phyloP scores from a whole-genome alignment of 2,888 invertebrate genomes.

The Strigamia transsilvanica region DNA sequence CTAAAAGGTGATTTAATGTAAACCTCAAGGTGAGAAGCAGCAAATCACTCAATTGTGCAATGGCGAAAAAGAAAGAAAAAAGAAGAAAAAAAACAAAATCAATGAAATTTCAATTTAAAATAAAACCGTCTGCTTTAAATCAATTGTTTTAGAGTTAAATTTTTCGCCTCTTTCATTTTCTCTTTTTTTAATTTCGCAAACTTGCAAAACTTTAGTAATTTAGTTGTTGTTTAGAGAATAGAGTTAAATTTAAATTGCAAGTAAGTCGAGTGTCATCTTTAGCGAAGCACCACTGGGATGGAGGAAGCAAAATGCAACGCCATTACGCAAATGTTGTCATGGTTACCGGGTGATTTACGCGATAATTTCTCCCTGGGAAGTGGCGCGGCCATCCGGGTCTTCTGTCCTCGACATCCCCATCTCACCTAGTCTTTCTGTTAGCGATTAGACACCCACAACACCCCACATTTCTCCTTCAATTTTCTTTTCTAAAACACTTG shows the following conservation, averaged over 20 bases:
- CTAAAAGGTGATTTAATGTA: background rate
- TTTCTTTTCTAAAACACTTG: background rate
- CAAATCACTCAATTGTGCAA: background rate
- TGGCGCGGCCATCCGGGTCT: constrained; percentile 30
- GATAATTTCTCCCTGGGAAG: constrained; percentile 38
- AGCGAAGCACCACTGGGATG: background rate
- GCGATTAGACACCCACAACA: constrained; percentile 15
- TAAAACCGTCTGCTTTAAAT: background rate
- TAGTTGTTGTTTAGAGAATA: background rate
- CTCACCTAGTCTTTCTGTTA: background rate
- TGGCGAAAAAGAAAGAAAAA: background rate
- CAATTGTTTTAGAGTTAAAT: background rate
- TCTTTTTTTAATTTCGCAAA: background rate
- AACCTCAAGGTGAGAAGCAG: constrained; percentile 34
- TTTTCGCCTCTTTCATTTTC: background rate
- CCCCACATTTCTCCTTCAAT: background rate
- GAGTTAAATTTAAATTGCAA: constrained; percentile 14
- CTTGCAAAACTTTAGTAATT: background rate
- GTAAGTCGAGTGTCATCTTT: constrained; percentile 21
- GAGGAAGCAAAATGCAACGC: constrained; percentile 31
- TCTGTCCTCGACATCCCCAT: background rate
- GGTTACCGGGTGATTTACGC: constrained; percentile 27
- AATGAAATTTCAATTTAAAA: constrained; percentile 22
- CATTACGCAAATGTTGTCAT: constrained; percentile 38
- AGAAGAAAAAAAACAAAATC: background rate